Evolutionary conservation across 2,888 invertebrate genomes (phyloP), one percentile per base, ranked within the genome.

Genomic region (Scaptomyza tumidula): DNA sequence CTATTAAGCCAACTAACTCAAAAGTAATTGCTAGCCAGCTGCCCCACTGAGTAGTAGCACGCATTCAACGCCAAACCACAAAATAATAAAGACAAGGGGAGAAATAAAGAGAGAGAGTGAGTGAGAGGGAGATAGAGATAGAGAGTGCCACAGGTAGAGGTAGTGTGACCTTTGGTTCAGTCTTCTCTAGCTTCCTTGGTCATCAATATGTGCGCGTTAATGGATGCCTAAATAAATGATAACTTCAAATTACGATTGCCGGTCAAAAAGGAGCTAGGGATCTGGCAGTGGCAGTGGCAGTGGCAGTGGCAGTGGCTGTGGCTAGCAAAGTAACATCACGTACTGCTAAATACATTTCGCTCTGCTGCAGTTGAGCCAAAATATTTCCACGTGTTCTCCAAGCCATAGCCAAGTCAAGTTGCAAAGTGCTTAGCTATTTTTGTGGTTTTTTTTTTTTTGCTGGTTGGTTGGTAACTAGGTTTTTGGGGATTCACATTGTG

Each of bases 211-310:
- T 84, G 88, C 80, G 78, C 81, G 80, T 86, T 86, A 89, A 89
- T 89, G 86, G 89, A 84, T 74, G 80, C 76, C 76, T 87, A 84
- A 87, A 87, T 87, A 87, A 89, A 81, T 89, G 77, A 87, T 87
- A 81, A 88, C 78, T 86, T 76, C 71, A 88, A 89, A 87, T 87
- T 87, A 88, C 88, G 79, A 89, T 84, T 88, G 78, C 77, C 52
- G 53, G 24, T 37, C 39, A 39, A 39, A 56, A 46, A 49, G 29
- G 29, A 48, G 43, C 60, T 54, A 45, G 7, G 7, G 29, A 29
- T 29, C 29, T 29, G 29, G 48, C 24, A 56, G 63, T 33, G 3
- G 49, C 19, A 19, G 19, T 19, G 19, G 19, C 19, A 19, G 19
- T 29, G 29, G 48, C 24, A 56, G 63, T 33, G 3, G 19, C 19